Conservation (phyloP, 2,888 invertebrate genomes). For the Chymomyza amoena region DNA sequence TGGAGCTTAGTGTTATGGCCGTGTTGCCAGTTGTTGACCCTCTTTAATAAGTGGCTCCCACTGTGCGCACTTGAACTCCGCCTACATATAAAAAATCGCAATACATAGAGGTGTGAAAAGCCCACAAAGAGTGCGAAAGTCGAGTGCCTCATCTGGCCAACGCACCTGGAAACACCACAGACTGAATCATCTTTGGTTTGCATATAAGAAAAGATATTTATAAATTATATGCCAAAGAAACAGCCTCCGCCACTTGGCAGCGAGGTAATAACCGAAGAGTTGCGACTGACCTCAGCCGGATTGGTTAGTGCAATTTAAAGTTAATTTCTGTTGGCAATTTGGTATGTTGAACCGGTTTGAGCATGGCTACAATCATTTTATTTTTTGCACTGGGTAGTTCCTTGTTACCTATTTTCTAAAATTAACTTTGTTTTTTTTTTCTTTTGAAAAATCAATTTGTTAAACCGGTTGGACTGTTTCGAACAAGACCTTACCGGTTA, state of each 20-base stretch:
- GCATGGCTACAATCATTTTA: slow-evolving; percentile 3
- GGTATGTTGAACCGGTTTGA: slow-evolving; percentile 22
- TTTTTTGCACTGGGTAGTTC: slow-evolving; percentile 20
- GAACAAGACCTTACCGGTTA: slow-evolving; percentile 29
- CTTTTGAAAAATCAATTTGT: neutral
- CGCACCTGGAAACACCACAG: neutral
- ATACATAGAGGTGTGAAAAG: neutral
- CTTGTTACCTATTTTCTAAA: slow-evolving; percentile 36
- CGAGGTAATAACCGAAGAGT: neutral
- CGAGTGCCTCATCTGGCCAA: neutral
- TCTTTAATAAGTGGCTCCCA: neutral
- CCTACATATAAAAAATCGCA: neutral
- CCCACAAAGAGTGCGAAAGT: neutral
- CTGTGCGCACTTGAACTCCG: neutral
- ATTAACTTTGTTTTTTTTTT: slow-evolving; percentile 25
- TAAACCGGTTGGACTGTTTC: slow-evolving; percentile 50
- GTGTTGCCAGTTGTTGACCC: neutral
- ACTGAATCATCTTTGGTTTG: neutral
- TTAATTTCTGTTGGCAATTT: neutral
- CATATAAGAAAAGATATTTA: neutral
- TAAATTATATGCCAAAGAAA: neutral
- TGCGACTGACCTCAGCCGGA: neutral
- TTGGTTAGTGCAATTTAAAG: neutral
- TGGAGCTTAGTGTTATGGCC: neutral
- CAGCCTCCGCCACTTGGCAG: neutral